A percentile compares a stretch with the other conserved stretches of the same genome.
Conservation (phyloP, 2,888 invertebrate genomes). For the Nephrotoma guestfalica region DNA sequence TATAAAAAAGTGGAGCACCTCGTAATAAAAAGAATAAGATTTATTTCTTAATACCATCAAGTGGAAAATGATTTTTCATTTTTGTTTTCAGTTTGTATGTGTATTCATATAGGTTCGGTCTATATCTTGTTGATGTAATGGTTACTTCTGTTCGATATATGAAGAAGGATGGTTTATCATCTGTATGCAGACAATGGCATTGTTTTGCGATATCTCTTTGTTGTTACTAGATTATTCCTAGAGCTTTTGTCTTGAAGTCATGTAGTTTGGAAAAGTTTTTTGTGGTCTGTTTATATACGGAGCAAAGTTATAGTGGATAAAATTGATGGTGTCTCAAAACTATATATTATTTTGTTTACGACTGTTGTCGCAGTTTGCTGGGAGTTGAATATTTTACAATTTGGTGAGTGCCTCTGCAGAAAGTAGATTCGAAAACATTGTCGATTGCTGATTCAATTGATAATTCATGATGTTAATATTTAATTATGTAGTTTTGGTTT, state of each 20-base stretch:
- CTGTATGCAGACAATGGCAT: neutral
- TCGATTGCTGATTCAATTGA: neutral
- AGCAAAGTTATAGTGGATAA: neutral
- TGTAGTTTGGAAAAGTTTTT: neutral
- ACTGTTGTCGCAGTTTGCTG: neutral
- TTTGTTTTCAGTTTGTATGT: neutral
- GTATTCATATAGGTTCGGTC: neutral
- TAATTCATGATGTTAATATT: neutral
- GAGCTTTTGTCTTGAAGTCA: neutral
- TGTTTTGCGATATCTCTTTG: neutral
- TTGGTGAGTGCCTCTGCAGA: neutral
- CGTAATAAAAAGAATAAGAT: neutral
- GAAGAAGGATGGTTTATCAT: neutral
- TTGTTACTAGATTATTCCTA: neutral
- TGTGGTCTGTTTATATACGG: neutral
- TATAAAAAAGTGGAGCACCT: neutral
- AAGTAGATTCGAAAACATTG: neutral
- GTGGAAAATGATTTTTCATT: neutral
- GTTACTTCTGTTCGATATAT: neutral
- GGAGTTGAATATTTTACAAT: neutral
- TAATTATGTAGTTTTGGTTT: neutral
- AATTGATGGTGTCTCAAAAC: neutral
- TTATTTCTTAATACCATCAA: neutral
- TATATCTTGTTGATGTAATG: neutral
- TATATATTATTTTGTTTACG: neutral